These are phyloP conservation scores for Matsumurasca onukii DNA, from an alignment of 1,140 invertebrate species.

Conservation along the genomic window DNA sequence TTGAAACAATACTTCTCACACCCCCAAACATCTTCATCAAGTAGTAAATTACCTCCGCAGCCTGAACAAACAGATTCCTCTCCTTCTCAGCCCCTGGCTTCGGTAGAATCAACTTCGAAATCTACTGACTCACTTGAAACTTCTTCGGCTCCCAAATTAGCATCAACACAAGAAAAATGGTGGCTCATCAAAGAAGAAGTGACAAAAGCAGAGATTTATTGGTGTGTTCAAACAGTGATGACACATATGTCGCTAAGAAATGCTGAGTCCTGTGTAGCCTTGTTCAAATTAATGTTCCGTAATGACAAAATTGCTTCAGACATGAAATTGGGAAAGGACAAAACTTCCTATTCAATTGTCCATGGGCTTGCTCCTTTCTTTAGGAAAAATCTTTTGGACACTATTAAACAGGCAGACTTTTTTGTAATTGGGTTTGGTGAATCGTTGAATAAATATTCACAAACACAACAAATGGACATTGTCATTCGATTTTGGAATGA, in stretches of 20 bases:
- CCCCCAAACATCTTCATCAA: not conserved
- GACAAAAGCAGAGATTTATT: not conserved
- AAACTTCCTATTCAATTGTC: not conserved
- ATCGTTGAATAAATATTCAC: conserved; percentile 36
- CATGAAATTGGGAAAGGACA: conserved; percentile 25
- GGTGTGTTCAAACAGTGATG: conserved; percentile 5
- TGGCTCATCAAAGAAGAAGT: not conserved
- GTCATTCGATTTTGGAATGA: conserved; percentile 39
- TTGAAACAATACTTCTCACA: not conserved
- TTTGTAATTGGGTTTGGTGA: conserved; percentile 37
- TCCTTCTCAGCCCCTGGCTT: not conserved
- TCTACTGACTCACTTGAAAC: not conserved
- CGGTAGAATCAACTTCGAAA: not conserved
- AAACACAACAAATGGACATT: conserved; percentile 41
- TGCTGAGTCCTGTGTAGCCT: conserved; percentile 7
- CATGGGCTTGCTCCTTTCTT: not conserved
- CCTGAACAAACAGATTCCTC: not conserved
- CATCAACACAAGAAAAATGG: not conserved
- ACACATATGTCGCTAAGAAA: conserved; percentile 28
- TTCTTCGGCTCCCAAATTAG: not conserved
- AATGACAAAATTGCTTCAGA: conserved; percentile 6
- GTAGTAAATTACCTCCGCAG: not conserved
- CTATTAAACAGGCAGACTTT: conserved; percentile 31
- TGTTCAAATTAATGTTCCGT: conserved; percentile 32
- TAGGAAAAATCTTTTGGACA: conserved; percentile 30